Base-by-base conservation (phyloP, 64 coral and sea anemone genomes). In the Dendrophyllia cribrosa region DNA sequence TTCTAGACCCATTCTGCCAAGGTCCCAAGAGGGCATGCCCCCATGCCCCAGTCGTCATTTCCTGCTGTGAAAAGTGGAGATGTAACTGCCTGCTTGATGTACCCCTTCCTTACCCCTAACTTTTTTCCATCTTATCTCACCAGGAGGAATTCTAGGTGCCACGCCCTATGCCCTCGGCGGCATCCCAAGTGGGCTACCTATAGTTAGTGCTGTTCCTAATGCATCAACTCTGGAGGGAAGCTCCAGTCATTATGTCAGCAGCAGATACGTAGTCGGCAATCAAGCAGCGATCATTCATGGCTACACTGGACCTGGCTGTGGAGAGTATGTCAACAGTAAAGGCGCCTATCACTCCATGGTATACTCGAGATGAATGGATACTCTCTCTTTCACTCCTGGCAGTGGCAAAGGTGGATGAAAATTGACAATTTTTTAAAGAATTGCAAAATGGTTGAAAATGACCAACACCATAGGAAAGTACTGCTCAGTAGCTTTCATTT, bases 231-330 rank as follows among this genome's bases (percentile, higher is more conserved):
- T 84, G 16, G 80, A 67, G 44, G 80, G 80, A 84, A 68, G 62
- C 61, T 84, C 80, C 45, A 84, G 80, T 84, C 80, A 76, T 60
- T 83, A 92, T 62, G 89, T 75, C 34, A 85, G 70, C 15, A 92
- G 43, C 25, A 83, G 89, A 62, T 92, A 92, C 22, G 81, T 92
- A 5, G 89, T 82, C 34, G 81, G 89, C 14, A 92, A 82, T 72
- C 89, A 92, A 74, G 66, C 89, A 21, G 89, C 89, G 8, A 83
- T 92, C 44, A 74, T 76, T 43, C 81, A 74, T 17, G 52, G 89
- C 43, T 82, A 92, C 9, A 75, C 67, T 51, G 62, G 80, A 8
- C 21, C 80, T 12, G 34, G 52, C 79, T 74, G 65, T 70, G 66
- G 67, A 51, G 70, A 92, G 63, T 85, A 46, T 15, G 44, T 25